A percentile compares a stretch with the other conserved stretches of the same genome.
Conservation (phyloP, 2,888 invertebrate genomes). For the Metallyticus violacea region DNA sequence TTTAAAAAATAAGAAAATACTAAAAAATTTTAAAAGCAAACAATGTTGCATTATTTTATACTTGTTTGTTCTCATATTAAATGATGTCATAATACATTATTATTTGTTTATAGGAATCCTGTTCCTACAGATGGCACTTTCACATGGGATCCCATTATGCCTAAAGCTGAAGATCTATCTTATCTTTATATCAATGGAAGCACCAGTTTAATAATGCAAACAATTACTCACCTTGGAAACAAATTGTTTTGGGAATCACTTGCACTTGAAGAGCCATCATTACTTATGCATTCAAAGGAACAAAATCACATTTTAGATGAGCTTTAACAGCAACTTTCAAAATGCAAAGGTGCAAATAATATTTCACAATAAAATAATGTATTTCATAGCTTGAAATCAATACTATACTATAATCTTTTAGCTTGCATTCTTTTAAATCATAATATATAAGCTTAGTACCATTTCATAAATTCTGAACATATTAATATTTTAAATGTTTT, state of each 20-base stretch:
- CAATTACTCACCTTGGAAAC: conserved; percentile 53
- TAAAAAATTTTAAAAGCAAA: no score
- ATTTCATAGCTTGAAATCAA: no score
- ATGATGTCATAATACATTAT: background rate
- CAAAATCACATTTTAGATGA: background rate
- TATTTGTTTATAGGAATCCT: conserved; percentile 42
- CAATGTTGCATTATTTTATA: no score
- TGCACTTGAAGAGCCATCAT: conserved; percentile 51
- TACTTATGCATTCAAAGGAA: background rate
- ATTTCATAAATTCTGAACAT: no score
- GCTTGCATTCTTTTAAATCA: no score
- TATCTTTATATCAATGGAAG: conserved; percentile 56
- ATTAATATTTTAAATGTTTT: no score
- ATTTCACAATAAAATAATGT: no score
- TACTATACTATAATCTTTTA: no score
- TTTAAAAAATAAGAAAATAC: no score
- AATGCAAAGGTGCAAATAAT: no score
- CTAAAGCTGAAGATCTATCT: conserved; percentile 47
- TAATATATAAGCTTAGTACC: no score
- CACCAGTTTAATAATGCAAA: conserved; percentile 48
- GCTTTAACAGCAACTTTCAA: background rate
- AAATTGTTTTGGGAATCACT: conserved; percentile 61
- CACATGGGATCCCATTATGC: conserved; percentile 52
- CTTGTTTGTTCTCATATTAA: no score
- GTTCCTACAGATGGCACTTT: conserved; percentile 46